Percentiles rank a stretch among this genome's conserved stretches.
Evolutionary conservation across 2,113 vertebrate species (phyloP).

Genomic region (Clinocottus analis): DNA sequence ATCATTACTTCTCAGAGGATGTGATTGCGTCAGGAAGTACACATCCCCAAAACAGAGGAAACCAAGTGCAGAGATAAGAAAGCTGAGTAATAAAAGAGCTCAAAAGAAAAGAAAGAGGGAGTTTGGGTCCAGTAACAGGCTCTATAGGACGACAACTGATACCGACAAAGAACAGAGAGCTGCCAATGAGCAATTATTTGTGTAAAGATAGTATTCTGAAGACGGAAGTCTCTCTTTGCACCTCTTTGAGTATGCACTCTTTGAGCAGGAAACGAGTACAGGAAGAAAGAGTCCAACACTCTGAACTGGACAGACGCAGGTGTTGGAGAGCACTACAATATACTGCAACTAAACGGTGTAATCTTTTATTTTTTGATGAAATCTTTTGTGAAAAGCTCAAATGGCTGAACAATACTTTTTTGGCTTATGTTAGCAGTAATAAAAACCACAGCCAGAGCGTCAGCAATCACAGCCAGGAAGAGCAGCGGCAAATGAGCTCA

Average conservation of each 20-base stretch:
- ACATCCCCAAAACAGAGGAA: constrained; percentile 14
- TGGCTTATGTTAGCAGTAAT: neutral
- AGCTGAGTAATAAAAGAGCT: constrained; percentile 5
- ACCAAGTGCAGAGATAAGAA: neutral
- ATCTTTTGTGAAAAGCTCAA: neutral
- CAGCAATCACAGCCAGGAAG: neutral
- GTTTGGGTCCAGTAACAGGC: neutral
- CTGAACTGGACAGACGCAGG: neutral
- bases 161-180: constrained; percentile 6
- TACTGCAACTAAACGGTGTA: neutral
- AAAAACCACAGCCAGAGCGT: neutral
- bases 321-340: neutral
- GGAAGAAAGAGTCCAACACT: neutral
- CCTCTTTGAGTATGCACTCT: constrained; percentile 9
- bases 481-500: neutral
- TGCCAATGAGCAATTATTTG: constrained; percentile 29
- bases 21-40: constrained; percentile 43
- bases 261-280: neutral
- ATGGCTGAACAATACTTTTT: neutral
- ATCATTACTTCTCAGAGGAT: neutral
- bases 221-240: constrained; percentile 3
- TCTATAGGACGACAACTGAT: constrained; percentile 18
- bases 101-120: constrained; percentile 25
- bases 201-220: constrained; percentile 12
- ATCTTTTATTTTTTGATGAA: neutral